These are phyloP conservation scores for Phylloscopus whistleri DNA, from an alignment of 2,113 vertebrate species.

Conservation along the genomic window DNA sequence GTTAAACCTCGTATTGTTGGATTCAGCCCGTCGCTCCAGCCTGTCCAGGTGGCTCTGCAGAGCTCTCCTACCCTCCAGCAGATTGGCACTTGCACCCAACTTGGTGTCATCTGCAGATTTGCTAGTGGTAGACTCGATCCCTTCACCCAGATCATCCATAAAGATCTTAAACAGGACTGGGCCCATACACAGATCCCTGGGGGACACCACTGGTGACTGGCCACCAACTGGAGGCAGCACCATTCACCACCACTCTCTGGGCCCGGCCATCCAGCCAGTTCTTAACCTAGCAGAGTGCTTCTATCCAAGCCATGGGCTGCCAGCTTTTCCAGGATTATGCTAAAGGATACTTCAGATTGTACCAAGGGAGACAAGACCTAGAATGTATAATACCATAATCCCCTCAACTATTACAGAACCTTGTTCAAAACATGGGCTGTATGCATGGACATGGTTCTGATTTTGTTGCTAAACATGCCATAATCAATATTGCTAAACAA, in stretches of 20 bases:
- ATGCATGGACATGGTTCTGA: background rate
- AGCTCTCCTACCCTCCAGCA: background rate
- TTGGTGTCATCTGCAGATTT: background rate
- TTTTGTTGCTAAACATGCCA: background rate
- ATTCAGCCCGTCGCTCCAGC: background rate
- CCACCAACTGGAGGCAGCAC: background rate
- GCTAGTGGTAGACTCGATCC: accelerated
- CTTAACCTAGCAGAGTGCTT: background rate
- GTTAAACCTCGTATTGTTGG: accelerated
- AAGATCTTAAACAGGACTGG: background rate
- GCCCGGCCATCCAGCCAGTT: accelerated
- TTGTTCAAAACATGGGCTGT: background rate
- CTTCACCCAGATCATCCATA: background rate
- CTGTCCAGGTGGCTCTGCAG: background rate
- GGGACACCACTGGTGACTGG: background rate
- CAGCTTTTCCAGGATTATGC: background rate
- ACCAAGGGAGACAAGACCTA: background rate
- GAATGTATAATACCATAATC: background rate
- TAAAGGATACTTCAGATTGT: background rate
- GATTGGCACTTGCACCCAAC: accelerated
- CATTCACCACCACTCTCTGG: background rate
- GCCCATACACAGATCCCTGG: too few relatives aligned
- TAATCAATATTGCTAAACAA: background rate
- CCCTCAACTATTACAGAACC: background rate
- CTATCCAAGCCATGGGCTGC: accelerated